Base-by-base conservation (phyloP, 2,113 vertebrate species). In the Meleagris gallopavo region DNA sequence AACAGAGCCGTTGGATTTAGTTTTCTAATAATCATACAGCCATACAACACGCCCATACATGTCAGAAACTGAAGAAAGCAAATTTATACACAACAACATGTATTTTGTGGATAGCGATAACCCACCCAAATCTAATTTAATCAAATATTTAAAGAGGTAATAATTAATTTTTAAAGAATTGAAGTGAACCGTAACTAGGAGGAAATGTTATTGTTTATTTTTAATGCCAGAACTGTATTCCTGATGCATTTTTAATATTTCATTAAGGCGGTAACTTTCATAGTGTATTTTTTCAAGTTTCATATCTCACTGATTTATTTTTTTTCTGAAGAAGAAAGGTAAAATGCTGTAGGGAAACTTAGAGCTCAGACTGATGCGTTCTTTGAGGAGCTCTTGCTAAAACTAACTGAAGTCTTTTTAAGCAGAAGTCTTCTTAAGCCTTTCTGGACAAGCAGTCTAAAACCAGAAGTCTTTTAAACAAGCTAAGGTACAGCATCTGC, bases 81-180 rank as follows among this genome's bases (percentile, higher is more conserved):
- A 96, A 96, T 97, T 96, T 97, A 96, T 83, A 96, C 75, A 88
- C 32, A 85, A 62, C 86, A 93, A 45, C 54, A 5, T 84, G 86
- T 94, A 81, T 95, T 97, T 97, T 96, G 91, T 95, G 96, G 86
- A 57, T 94, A 97, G 88, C 0, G 86, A 97, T 95, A 98, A 97
- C 94, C 97, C 94, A 98, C 73, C 94, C 95, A 98, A 97, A 97
- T 96, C 93, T 97, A 98, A 98, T 98, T 97, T 97, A 97, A 98
- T 97, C 97, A 98, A 98, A 98, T 98, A 98, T 98, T 98, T 98
- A 97, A 97, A 97, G 92, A 97, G 95, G 92, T 95, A 97, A 98
- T 97, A 97, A 98, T 98, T 98, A 98, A 98, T 98, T 98, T 98
- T 98, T 98, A 97, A 98, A 98, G 97, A 97, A 97, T 97, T 90